Base-by-base conservation (phyloP, 1,140 invertebrate species). In the Camponotus pennsylvanicus region DNA sequence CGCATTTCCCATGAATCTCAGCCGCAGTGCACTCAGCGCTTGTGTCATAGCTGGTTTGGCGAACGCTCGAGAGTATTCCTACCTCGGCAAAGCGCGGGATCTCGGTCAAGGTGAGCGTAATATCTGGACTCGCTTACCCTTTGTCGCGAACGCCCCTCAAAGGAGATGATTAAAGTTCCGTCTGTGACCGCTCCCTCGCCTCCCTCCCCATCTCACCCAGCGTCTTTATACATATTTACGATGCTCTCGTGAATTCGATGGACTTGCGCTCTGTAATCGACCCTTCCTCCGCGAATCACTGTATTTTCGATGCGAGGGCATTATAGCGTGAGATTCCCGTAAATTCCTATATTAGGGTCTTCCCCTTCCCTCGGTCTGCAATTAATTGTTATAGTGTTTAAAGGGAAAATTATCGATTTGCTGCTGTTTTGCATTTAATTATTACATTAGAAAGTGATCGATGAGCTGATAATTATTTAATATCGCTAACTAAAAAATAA, bases 11-110 rank as follows among this genome's bases (percentile, higher is more conserved):
- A 97, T 98, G 96, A 97, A 97, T 92, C 92, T 97, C 3, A 97
- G 97, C 76, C 96, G 97, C 21, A 98, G 98, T 34, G 98, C 98
- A 0, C 94, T 98, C 6, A 97, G 97, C 2, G 98, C 98, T 0
- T 98, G 98, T 90, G 98, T 98, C 7, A 96, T 98, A 27, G 96
- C 96, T 70, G 97, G 97, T 1, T 94, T 98, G 45, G 96, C 97
- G 0, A 98, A 98, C 92, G 97, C 97, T 0, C 96, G 96, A 11
- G 97, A 98, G 89, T 98, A 98, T 92, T 93, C 93, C 4, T 92
- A 91, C 75, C 89, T 91, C 0, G 86, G 92, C 52, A 93, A 92
- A 82, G 90, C 91, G 7, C 90, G 85, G 32, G 89, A 92, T 77
- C 87, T 91, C 13, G 90, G 88, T 32, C 92, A 93, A 90, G 91